These are phyloP conservation scores for Merodon equestris DNA, from an alignment of 2,888 invertebrate genomes.

Conservation along the genomic window DNA sequence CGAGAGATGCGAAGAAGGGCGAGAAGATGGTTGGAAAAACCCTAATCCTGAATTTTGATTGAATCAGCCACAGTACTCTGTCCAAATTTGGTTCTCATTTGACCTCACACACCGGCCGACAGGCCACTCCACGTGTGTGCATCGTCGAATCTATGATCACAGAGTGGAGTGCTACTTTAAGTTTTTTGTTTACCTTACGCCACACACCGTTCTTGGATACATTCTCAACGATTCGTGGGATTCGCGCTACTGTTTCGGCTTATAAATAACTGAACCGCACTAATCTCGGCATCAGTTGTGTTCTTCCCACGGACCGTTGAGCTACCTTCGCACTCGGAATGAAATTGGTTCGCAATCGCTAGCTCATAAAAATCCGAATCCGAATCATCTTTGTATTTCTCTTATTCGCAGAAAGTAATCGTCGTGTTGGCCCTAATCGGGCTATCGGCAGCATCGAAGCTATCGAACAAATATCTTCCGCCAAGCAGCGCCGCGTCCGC, in stretches of 20 bases:
- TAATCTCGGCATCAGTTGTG: constrained; percentile 59
- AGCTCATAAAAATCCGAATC: constrained; percentile 1
- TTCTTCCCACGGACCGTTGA: constrained; percentile 57
- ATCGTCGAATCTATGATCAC: constrained; percentile 15
- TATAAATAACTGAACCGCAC: constrained; percentile 61
- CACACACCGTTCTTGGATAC: constrained; percentile 22
- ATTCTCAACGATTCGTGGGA: constrained; percentile 12
- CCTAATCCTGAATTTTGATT: constrained; percentile 48
- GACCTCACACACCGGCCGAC: constrained; percentile 2
- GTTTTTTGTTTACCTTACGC: not conserved
- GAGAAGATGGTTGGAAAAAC: constrained; percentile 26
- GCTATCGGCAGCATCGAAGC: constrained; percentile 71
- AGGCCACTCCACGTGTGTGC: not conserved
- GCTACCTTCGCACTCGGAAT: constrained; percentile 47
- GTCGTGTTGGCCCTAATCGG: constrained; percentile 59
- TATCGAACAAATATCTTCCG: constrained; percentile 75
- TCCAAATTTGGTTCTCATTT: constrained; percentile 51
- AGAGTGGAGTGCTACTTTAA: too few relatives aligned
- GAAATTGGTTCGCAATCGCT: constrained; percentile 50
- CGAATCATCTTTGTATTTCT: constrained; percentile 6
- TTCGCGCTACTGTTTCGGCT: constrained; percentile 28
- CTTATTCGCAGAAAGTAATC: constrained; percentile 42
- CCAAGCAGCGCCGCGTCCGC: constrained; percentile 70
- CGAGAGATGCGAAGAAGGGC: not conserved
- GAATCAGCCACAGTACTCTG: constrained; percentile 10